Conservation (phyloP, 2,113 vertebrate species). For the Eulemur rufifrons region DNA sequence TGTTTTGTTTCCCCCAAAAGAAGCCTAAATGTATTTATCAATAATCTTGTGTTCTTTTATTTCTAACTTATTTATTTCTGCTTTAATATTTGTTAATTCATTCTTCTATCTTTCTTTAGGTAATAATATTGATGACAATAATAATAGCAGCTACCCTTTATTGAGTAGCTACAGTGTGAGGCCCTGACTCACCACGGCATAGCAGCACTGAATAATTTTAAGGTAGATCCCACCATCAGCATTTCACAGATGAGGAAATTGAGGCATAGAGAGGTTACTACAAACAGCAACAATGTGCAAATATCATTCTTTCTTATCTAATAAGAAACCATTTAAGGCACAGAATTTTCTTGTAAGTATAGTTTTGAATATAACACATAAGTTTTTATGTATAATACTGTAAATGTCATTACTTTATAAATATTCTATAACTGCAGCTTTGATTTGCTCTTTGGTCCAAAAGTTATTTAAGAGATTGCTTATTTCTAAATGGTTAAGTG, state of each 20-base stretch:
- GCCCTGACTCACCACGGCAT: background rate
- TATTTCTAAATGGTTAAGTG: background rate
- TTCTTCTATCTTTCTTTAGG: background rate
- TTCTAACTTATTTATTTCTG: slow-evolving; percentile 33
- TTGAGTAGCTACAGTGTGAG: background rate
- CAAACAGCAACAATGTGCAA: background rate
- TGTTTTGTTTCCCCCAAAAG: background rate
- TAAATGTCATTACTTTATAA: slow-evolving; percentile 23
- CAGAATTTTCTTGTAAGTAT: background rate
- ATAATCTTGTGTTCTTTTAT: background rate
- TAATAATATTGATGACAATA: background rate
- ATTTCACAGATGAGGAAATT: background rate
- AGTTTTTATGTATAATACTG: background rate
- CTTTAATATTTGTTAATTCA: slow-evolving; percentile 11
- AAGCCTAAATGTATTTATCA: background rate
- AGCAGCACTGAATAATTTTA: background rate
- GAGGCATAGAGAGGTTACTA: background rate
- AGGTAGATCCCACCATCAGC: background rate
- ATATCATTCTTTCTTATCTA: background rate
- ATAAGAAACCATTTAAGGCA: background rate
- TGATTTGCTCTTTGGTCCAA: background rate
- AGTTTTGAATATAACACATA: background rate
- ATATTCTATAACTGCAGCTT: background rate
- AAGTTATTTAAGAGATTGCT: background rate
- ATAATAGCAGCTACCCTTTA: background rate